phyloP scores from a whole-genome alignment of 2,113 vertebrate genomes.

The Danionella cerebrum region DNA sequence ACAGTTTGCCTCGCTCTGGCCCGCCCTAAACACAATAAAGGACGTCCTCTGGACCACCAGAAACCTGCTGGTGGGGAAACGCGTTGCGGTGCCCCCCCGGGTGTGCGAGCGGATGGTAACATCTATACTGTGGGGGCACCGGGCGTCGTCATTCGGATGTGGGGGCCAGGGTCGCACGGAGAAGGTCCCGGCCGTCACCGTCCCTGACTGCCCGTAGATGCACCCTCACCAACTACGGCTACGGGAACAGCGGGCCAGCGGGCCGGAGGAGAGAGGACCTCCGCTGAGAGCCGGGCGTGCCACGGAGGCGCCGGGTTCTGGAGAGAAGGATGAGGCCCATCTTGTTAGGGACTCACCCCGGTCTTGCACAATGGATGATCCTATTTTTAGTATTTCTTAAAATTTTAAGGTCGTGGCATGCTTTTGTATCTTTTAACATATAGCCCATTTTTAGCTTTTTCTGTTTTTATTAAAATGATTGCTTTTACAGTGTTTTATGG shows the following conservation, averaged over 20 bases:
- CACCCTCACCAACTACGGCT: background rate
- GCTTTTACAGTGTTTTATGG: too few relatives aligned
- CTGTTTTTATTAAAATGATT: too few relatives aligned
- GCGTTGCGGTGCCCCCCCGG: background rate
- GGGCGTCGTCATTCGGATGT: background rate
- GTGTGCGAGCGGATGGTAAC: background rate
- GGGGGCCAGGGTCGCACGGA: background rate
- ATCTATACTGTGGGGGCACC: background rate
- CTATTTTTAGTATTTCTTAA: too few relatives aligned
- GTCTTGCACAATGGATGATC: background rate
- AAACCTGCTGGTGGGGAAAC: slow-evolving; percentile 26
- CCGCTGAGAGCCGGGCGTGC: too few relatives aligned
- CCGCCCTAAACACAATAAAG: background rate
- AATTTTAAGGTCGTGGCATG: too few relatives aligned
- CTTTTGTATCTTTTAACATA: too few relatives aligned
- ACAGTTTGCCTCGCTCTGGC: slow-evolving; percentile 9
- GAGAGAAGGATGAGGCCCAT: background rate
- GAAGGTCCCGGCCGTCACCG: background rate
- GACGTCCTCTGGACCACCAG: slow-evolving; percentile 1
- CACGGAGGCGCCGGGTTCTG: background rate
- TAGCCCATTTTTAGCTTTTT: too few relatives aligned
- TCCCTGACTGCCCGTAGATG: background rate
- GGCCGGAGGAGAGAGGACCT: background rate
- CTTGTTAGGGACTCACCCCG: background rate
- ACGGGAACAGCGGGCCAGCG: background rate